Base-by-base conservation (phyloP, 2,113 vertebrate genomes). In the Phrynosoma blainvillii region DNA sequence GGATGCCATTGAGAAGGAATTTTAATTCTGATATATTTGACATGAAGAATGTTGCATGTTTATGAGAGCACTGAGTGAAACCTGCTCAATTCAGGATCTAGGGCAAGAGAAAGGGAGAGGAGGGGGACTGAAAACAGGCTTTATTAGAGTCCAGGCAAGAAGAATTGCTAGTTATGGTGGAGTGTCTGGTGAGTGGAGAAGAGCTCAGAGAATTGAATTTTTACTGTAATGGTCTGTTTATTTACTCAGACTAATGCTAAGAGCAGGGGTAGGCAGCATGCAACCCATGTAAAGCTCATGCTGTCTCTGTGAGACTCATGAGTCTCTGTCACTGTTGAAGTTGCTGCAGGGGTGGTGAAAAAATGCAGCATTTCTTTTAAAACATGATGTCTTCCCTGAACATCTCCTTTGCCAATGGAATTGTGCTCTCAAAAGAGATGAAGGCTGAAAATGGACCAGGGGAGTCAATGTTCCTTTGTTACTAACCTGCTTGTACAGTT, bases 21-120 rank as follows among this genome's bases (percentile, higher is more conserved):
- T 71, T 32, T 78, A 87, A 88, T 94, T 92, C 83, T 47, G 36
- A 71, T 89, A 14, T 62, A 62, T 76, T 93, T 84, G 25, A 65
- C 36, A 40, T 84, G 52, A 79, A 68, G 27, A 30, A 32, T 88
- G 84, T n/a, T 91, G 82, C 88, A 77, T 90, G 74, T 82, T 88
- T 74, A 79, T 88, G 70, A 56, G 85, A 82, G 23, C 71, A 52
- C 52, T 47, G 36, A 62, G 42, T 65, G 36, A 81, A 87, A 62
- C 25, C 21, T 40, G 27, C 47, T 74, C 18, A 47, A 71, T 30
- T 59, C 56, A 59, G 56, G 56, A 23, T 47, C 30, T 0, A 11
- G 65, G 42, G 27, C 2, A n/a, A n/a, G 66, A 47, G 27, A 70
- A 27, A 13, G 25, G 14, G 16, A 27, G 12, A n/a, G 18, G 9